Percentiles rank a stretch among this genome's conserved stretches.
phyloP scores from a whole-genome alignment of 2,113 vertebrate genomes.

The Thunnus thynnus region DNA sequence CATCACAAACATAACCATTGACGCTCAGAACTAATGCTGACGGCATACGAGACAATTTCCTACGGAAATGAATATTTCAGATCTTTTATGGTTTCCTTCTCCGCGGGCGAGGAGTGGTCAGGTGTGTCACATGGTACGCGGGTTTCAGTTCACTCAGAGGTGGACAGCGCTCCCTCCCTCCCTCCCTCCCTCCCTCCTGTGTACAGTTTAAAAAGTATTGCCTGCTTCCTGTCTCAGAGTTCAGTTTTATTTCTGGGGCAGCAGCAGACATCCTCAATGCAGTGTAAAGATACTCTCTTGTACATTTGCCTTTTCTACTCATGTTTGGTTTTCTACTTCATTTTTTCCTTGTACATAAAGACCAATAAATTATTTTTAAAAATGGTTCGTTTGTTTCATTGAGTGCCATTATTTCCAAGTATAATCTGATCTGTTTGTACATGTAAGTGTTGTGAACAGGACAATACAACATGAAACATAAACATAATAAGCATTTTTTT shows the following conservation, averaged over 20 bases:
- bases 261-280: constrained; percentile 70
- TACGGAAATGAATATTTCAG: constrained; percentile 73
- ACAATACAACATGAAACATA: not conserved
- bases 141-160: constrained; percentile 18
- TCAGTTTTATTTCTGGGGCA: constrained; percentile 44
- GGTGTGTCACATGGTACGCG: constrained; percentile 41
- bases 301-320: constrained; percentile 85
- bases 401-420: not conserved
- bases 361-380: constrained; percentile 90
- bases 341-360: constrained; percentile 81
- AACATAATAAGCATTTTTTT: constrained; percentile 56
- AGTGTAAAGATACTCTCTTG: constrained; percentile 83
- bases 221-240: constrained; percentile 44
- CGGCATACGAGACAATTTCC: constrained; percentile 65
- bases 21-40: constrained; percentile 48
- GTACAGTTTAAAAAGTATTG: constrained; percentile 64
- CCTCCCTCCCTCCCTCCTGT: constrained; percentile 41
- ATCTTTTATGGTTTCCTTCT: constrained; percentile 43
- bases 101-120: constrained; percentile 23
- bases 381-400: constrained; percentile 43
- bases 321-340: constrained; percentile 81
- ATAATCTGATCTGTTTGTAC: not conserved
- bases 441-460: not conserved
- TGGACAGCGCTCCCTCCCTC: constrained; percentile 26
- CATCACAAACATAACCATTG: constrained; percentile 22